Conservation (phyloP, 2,797 vertebrate species). For the Gymnopithys bicolor region DNA sequence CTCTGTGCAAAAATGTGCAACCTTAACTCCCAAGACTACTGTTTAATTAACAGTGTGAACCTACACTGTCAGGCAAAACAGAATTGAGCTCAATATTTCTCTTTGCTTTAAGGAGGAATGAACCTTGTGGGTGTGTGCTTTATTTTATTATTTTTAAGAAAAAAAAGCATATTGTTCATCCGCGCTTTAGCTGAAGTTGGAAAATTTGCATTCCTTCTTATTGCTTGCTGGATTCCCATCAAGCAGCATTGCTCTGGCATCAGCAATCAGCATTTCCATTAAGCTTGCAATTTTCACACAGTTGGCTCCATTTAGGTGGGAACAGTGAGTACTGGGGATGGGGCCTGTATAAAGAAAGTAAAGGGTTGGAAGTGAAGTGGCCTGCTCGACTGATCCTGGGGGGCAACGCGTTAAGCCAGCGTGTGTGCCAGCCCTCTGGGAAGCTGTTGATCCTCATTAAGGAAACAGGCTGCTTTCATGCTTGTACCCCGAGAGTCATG, state of each 20-base stretch:
- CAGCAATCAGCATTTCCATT: conserved; percentile 36
- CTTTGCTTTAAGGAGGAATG: neutral
- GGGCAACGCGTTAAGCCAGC: neutral
- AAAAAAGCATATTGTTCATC: neutral
- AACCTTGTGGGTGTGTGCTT: neutral
- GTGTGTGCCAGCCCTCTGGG: conserved; percentile 7
- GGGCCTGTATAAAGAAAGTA: neutral
- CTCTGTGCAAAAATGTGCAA: neutral
- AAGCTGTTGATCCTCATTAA: conserved; percentile 19
- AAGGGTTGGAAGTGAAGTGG: neutral
- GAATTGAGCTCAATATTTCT: neutral
- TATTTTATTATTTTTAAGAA: neutral
- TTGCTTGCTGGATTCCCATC: neutral
- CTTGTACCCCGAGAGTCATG: neutral
- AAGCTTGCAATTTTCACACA: conserved; percentile 38
- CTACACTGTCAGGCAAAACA: neutral
- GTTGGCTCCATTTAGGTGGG: neutral
- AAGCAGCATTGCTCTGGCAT: conserved; percentile 9
- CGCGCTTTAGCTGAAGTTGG: neutral
- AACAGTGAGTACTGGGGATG: neutral
- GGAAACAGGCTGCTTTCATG: neutral
- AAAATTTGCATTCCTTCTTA: neutral
- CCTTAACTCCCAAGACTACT: neutral
- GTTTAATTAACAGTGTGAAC: neutral
- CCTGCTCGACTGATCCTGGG: neutral